Percentiles rank a stretch among this genome's conserved stretches.
These are phyloP conservation scores for Micrasema minimum DNA, from an alignment of 1,140 invertebrate species.

Conservation along the genomic window DNA sequence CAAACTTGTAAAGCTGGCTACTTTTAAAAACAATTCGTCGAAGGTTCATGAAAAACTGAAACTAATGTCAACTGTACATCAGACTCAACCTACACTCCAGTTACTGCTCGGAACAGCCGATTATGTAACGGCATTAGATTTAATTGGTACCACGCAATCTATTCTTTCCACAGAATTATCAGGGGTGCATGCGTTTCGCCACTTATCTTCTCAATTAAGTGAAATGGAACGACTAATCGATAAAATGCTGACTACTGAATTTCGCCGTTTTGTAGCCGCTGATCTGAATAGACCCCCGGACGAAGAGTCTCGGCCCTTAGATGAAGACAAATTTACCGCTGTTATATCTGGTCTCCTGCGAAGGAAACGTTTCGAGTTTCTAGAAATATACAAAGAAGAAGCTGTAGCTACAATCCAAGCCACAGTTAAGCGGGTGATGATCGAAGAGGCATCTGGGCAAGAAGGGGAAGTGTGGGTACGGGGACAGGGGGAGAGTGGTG, in stretches of 20 bases:
- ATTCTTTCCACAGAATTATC: constrained; percentile 89
- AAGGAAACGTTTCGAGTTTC: constrained; percentile 87
- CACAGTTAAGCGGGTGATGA: constrained; percentile 88
- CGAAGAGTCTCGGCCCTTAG: constrained; percentile 72
- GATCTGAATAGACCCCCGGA: constrained; percentile 89
- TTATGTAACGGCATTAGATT: constrained; percentile 96
- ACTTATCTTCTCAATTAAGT: constrained; percentile 93
- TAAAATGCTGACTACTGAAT: constrained; percentile 96
- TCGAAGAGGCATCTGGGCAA: constrained; percentile 76
- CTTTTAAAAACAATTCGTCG: constrained; percentile 72
- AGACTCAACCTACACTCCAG: constrained; percentile 98
- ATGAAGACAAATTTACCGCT: constrained; percentile 87
- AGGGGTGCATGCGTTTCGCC: constrained; percentile 93
- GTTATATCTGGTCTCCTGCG: constrained; percentile 90
- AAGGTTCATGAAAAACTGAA: constrained; percentile 82
- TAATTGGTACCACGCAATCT: constrained; percentile 97
- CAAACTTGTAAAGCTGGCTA: constrained; percentile 77
- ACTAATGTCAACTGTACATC: constrained; percentile 94
- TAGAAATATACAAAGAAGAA: constrained; percentile 90
- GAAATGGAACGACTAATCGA: constrained; percentile 97
- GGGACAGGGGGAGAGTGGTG: constrained; percentile 76
- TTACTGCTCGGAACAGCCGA: constrained; percentile 93
- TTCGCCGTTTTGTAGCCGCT: constrained; percentile 89
- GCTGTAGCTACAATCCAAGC: constrained; percentile 89
- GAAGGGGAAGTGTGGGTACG: constrained; percentile 74